phyloP scores from a whole-genome alignment of 2,113 vertebrate species.

The Caranx melampygus region DNA sequence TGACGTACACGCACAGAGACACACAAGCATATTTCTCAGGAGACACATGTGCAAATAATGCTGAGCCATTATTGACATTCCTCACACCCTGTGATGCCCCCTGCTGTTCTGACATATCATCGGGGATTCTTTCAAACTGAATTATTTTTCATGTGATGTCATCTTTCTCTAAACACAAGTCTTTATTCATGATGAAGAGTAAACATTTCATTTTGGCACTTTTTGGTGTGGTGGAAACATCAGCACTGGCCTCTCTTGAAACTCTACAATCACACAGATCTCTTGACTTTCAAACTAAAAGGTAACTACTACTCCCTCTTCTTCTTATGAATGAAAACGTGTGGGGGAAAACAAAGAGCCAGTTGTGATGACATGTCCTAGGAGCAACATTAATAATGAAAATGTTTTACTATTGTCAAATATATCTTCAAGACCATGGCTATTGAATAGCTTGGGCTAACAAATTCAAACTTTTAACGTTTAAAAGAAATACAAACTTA shows the following conservation, averaged over 20 bases:
- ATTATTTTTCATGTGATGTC: conserved; percentile 33
- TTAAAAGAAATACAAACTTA: conserved; percentile 6
- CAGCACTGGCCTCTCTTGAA: background rate
- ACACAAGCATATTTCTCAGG: background rate
- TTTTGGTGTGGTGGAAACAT: background rate
- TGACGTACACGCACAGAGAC: conserved; percentile 30
- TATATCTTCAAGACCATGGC: background rate
- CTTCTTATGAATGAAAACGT: too few species aligned
- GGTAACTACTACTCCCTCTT: background rate
- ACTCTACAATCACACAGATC: background rate
- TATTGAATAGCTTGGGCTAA: conserved; percentile 8
- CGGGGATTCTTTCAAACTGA: conserved; percentile 48
- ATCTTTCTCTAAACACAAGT: background rate
- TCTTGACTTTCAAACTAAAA: conserved; percentile 15
- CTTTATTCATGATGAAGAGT: background rate
- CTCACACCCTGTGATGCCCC: conserved; percentile 7
- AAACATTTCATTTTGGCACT: background rate
- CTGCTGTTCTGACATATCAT: conserved; percentile 24
- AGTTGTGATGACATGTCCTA: background rate
- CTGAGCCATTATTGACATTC: conserved; percentile 46
- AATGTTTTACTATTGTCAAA: background rate
- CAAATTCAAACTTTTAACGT: conserved; percentile 15
- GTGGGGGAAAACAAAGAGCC: too few species aligned
- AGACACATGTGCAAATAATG: conserved; percentile 6
- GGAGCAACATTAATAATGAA: too few species aligned